phyloP scores from a whole-genome alignment of 2,797 vertebrate species.

The Anguilla marmorata region DNA sequence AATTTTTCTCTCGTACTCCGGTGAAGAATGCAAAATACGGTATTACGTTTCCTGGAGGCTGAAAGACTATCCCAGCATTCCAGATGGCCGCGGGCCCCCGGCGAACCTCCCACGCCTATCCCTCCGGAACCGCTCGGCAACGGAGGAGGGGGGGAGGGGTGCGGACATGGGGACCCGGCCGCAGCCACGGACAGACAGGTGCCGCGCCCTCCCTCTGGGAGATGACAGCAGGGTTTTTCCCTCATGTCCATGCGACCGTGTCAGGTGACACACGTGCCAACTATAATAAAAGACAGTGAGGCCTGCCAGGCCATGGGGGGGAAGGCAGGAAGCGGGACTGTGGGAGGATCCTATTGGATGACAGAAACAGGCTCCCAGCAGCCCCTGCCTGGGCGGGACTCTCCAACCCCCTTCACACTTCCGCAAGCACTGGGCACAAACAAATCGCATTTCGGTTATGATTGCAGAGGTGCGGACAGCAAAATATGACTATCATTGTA shows the following conservation, averaged over 20 bases:
- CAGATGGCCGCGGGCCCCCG: not conserved
- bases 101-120: not conserved
- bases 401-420: not conserved
- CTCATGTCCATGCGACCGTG: not conserved
- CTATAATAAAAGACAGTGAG: not conserved
- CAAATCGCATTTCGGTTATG: not conserved
- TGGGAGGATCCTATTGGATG: not conserved
- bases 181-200: not conserved
- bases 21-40: not conserved
- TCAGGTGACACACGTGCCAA: not conserved
- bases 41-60: not conserved
- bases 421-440: not conserved
- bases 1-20: not conserved
- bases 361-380: not conserved
- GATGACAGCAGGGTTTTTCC: not conserved
- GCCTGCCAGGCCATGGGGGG: not conserved
- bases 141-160: not conserved
- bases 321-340: not conserved
- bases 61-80: conserved; percentile 4
- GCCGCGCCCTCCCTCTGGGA: not conserved
- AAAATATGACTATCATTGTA: not conserved
- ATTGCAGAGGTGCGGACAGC: not conserved
- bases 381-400: not conserved
- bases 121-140: not conserved
- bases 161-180: not conserved